These are phyloP conservation scores for Cotesia typhae DNA, from an alignment of 1,140 invertebrate genomes.

Conservation along the genomic window DNA sequence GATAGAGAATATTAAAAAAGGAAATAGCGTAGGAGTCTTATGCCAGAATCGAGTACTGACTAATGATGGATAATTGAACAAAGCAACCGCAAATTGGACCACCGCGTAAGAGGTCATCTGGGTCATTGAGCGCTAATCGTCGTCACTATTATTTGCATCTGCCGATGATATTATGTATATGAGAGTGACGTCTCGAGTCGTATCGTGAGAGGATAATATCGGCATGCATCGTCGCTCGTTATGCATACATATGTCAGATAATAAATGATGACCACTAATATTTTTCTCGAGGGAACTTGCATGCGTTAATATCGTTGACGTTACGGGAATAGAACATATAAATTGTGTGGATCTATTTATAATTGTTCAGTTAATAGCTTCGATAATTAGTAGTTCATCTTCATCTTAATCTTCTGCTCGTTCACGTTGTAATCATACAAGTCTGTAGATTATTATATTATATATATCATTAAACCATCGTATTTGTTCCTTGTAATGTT, in stretches of 20 bases:
- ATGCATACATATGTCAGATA: background rate
- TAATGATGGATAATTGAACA: constrained; percentile 45
- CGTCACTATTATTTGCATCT: constrained; percentile 43
- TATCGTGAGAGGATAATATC: constrained; percentile 20
- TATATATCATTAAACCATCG: too few species aligned
- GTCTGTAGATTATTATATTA: too few species aligned
- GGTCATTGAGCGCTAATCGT: constrained; percentile 42
- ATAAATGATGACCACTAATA: background rate
- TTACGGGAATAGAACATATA: background rate
- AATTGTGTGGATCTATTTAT: background rate
- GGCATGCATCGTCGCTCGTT: constrained; percentile 6
- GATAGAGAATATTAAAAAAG: constrained; percentile 10
- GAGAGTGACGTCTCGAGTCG: background rate
- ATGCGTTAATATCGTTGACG: background rate
- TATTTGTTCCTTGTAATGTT: too few species aligned
- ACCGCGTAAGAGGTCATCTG: constrained; percentile 40
- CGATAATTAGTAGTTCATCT: constrained; percentile 2
- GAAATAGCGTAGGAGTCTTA: constrained; percentile 33
- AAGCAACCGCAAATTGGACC: constrained; percentile 47
- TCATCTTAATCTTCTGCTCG: too few species aligned
- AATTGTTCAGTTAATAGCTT: background rate
- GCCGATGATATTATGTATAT: constrained; percentile 34
- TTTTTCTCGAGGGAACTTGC: background rate
- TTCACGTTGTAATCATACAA: too few species aligned
- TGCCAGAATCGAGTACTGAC: constrained; percentile 39